Conservation (phyloP, 1,140 invertebrate species). For the Temnothorax curvispinosus region DNA sequence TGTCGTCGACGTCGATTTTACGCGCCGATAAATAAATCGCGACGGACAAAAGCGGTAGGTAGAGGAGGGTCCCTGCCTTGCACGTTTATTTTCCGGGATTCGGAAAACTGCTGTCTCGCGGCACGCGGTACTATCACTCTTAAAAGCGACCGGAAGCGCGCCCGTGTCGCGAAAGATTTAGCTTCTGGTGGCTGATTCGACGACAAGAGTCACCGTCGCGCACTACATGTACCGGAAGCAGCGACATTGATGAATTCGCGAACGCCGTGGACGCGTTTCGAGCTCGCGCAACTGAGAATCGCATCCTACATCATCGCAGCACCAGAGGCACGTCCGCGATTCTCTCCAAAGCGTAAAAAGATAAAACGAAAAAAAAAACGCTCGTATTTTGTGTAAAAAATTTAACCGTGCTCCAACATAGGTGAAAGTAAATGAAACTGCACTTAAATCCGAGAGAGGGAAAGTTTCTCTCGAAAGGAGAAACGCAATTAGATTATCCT, state of each 20-base stretch:
- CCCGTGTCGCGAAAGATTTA: constrained; percentile 53
- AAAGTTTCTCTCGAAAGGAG: not conserved
- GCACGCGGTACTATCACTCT: not conserved
- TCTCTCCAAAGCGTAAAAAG: not conserved
- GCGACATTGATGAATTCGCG: constrained; percentile 60
- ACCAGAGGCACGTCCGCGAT: not conserved
- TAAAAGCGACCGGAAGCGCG: constrained; percentile 37
- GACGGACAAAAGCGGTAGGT: constrained; percentile 9
- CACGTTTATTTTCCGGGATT: constrained; percentile 39
- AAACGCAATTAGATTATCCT: constrained; percentile 12
- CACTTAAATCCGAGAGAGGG: not conserved
- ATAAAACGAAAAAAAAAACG: not conserved
- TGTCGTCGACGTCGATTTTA: constrained; percentile 32
- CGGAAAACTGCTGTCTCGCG: constrained; percentile 7
- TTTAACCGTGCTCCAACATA: constrained; percentile 1
- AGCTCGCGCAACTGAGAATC: not conserved
- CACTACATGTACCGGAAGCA: constrained; percentile 43
- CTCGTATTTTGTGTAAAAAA: not conserved
- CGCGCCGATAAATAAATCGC: constrained; percentile 46
- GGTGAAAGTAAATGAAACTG: not conserved
- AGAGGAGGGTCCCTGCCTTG: not conserved
- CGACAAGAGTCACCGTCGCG: constrained; percentile 39
- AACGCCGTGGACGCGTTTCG: not conserved
- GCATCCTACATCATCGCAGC: not conserved
- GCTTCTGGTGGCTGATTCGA: constrained; percentile 16